Evolutionary conservation across 2,113 vertebrate species (phyloP), one percentile per base, ranked within the genome.

Genomic region (Dasyornis broadbenti): DNA sequence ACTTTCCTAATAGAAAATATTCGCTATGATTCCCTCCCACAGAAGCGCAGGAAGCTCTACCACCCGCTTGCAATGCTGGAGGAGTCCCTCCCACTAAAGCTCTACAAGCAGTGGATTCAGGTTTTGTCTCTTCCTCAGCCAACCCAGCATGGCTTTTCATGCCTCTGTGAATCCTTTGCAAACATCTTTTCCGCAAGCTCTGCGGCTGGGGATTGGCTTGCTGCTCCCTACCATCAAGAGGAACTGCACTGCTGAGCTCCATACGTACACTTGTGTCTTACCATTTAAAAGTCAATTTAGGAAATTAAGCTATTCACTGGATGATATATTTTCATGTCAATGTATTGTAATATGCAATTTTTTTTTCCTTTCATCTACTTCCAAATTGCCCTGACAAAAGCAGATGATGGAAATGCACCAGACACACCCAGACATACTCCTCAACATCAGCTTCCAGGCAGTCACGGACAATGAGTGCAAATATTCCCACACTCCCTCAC

Each of bases 1-100:
- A 90, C 86, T 94, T 88, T 68, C 82, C 86, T 90, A 59, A 76
- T 9, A 81, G 90, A 79, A 96, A 96, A 96, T 89, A 94, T 81
- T 92, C 90, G 72, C 60, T 90, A 69, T 78, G 80, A 92, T 89
- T 92, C 60, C 76, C 82, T 95, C 95, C 85, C 57, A 56, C 88
- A 78, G 90, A 64, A 90, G 59, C 0, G 0, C 75, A 69, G 85
- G 70, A 72, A 54, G 72, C 71, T 75, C 56, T 52, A 81, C 33
- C 68, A 95, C 22, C 89, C 91, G 68, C 54, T 37, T 40, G 26
- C 69, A 68, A 2, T 35, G 82, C 64, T 28, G 15, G 9, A 90
- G 45, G 30, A 95, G 39, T 30, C 42, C 78, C 42, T 87, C 87
- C n/a, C 35, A 45, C 68, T 26, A 24, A 65, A 53, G 52, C 84